Base-by-base conservation (phyloP, 2,888 invertebrate genomes). In the Pollenia amentaria region DNA sequence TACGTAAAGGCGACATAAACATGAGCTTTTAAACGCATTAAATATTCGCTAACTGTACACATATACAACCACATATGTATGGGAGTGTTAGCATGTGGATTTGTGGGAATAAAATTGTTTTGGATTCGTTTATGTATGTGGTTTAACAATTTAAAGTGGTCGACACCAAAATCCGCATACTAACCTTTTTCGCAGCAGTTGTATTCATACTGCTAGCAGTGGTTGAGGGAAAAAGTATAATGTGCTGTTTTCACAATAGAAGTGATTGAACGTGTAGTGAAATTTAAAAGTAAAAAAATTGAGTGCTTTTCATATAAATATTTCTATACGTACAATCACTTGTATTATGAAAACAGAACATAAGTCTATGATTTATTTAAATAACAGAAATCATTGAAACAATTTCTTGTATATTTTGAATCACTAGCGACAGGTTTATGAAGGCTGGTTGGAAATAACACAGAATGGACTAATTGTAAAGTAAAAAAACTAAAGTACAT, bases 61-160 rank as follows among this genome's bases (percentile, higher is more conserved):
- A 67, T 70, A 40, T 9, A n/a, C 76, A 8, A 3, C 40, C 55
- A 11, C n/a, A 44, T 48, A 38, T 57, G 42, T 8, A 11, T 38
- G 11, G 7, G 29, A 44, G 11, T 72, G 53, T 64, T 16, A 16
- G 44, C 11, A 12, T n/a, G 40, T 44, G 46, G 40, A 62, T 48
- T 16, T 57, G 60, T 51, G 8, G 21, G 40, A 57, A 3, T 8
- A 29, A 55, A 46, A 16, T 44, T 73, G 72, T 53, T 73, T 72
- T 72, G 72, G 7, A 46, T 40, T 12, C 65, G n/a, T 55, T 70
- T 40, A 18, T 57, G 57, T 69, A 1, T 72, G 79, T 67, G 70
- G 42, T 57, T 40, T 40, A 85, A 69, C 72, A 81, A 75, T 83
- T 86, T 86, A 79, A 86, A 83, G 82, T 86, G 79, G 86, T 83